Evolutionary conservation across 1,140 invertebrate genomes (phyloP).

Genomic region (Araneus ventricosus): DNA sequence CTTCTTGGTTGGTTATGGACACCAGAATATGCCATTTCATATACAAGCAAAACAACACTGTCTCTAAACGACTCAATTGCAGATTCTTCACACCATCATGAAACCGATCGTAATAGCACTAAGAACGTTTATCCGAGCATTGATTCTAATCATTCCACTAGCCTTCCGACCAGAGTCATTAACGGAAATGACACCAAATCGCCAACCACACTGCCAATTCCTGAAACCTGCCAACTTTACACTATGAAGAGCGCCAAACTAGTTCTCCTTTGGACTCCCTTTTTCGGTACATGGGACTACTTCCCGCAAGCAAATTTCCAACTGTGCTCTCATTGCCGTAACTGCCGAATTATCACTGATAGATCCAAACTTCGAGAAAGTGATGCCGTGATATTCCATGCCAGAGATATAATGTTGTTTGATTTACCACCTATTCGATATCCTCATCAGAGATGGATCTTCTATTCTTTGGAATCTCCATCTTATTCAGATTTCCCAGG

Average conservation of each 20-base stretch:
- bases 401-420: constrained; percentile 72
- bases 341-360: constrained; percentile 75
- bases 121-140: not conserved
- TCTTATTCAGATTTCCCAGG: constrained; percentile 72
- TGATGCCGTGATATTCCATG: constrained; percentile 77
- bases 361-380: constrained; percentile 36
- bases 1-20: not conserved
- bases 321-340: not conserved
- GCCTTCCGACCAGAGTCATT: not conserved
- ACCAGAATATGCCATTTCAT: not conserved
- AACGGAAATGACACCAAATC: not conserved
- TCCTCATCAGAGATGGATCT: constrained; percentile 83
- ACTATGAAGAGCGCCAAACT: constrained; percentile 42
- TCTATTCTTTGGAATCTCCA: constrained; percentile 84
- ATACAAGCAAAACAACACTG: not conserved
- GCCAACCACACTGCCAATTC: not conserved
- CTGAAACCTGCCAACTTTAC: not conserved
- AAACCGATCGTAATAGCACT: not conserved
- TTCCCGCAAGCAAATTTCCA: not conserved
- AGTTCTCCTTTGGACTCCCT: constrained; percentile 74
- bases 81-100: not conserved
- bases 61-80: too few relatives aligned
- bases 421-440: constrained; percentile 79
- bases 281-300: constrained; percentile 69
- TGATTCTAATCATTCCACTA: not conserved